Evolutionary conservation across 2,888 invertebrate genomes (phyloP).

Genomic region (Phyto melanocephala): DNA sequence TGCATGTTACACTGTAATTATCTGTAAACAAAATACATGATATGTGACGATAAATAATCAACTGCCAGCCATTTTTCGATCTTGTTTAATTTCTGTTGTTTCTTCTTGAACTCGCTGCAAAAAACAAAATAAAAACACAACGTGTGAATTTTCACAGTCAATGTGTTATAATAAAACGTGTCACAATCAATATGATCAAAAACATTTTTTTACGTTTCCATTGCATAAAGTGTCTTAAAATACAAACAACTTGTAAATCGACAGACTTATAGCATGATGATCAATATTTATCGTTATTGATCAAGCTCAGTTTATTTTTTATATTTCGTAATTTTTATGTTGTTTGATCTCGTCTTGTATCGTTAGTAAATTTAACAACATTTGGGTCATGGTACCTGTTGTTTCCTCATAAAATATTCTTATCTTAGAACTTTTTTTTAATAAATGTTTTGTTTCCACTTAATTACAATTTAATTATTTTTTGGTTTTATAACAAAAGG

Average conservation of each 20-base stretch:
- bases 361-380: conserved; percentile 14
- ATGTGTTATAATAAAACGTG: conserved; percentile 56
- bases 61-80: conserved; percentile 34
- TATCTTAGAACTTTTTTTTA: conserved; percentile 13
- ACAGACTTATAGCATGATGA: conserved; percentile 31
- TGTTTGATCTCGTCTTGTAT: conserved; percentile 13
- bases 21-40: conserved; percentile 51
- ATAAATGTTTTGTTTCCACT: too few relatives aligned
- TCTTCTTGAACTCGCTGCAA: background rate
- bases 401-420: conserved; percentile 34
- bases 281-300: conserved; percentile 56
- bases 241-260: conserved; percentile 12
- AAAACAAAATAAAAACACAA: conserved; percentile 3
- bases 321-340: background rate
- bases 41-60: conserved; percentile 39
- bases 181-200: conserved; percentile 57
- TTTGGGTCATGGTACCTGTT: conserved; percentile 42
- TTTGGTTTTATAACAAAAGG: background rate
- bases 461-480: conserved; percentile 54
- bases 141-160: conserved; percentile 64
- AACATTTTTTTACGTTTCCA: background rate
- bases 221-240: background rate
- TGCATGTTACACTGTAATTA: conserved; percentile 39
- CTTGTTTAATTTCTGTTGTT: conserved; percentile 18
- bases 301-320: conserved; percentile 20